These are phyloP conservation scores for Theretra japonica DNA, from an alignment of 2,888 invertebrate species.

Conservation along the genomic window DNA sequence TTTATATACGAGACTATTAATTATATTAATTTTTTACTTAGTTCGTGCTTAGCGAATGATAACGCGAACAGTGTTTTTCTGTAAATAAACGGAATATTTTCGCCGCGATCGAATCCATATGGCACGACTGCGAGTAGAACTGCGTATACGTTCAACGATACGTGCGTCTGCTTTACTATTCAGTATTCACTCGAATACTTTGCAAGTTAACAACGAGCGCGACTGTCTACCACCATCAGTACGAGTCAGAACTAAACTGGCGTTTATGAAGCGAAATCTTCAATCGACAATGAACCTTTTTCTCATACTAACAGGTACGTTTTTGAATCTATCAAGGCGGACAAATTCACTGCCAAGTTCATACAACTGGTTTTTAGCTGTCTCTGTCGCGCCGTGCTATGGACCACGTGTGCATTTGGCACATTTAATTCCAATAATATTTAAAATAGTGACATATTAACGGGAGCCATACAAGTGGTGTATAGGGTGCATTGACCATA, in stretches of 20 bases:
- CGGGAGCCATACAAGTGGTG: slow-evolving; percentile 41
- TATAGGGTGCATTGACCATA: slow-evolving; percentile 50
- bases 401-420: slow-evolving; percentile 68
- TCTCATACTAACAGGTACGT: slow-evolving; percentile 36
- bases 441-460: slow-evolving; percentile 42
- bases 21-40: neutral
- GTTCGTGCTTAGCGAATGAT: neutral
- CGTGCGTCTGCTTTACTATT: slow-evolving; percentile 71
- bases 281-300: slow-evolving; percentile 45
- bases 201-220: slow-evolving; percentile 68
- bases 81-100: slow-evolving; percentile 36
- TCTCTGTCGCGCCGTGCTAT: slow-evolving; percentile 61
- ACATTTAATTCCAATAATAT: slow-evolving; percentile 47
- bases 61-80: neutral
- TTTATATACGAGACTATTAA: neutral
- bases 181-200: slow-evolving; percentile 70
- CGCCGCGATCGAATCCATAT: slow-evolving; percentile 61
- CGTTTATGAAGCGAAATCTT: slow-evolving; percentile 45
- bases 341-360: slow-evolving; percentile 80
- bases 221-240: slow-evolving; percentile 64
- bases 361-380: slow-evolving; percentile 71
- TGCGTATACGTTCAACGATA: slow-evolving; percentile 57
- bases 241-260: slow-evolving; percentile 59
- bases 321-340: slow-evolving; percentile 39
- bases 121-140: slow-evolving; percentile 42